phyloP scores from a whole-genome alignment of 2,888 invertebrate genomes.

The Spodoptera exigua region DNA sequence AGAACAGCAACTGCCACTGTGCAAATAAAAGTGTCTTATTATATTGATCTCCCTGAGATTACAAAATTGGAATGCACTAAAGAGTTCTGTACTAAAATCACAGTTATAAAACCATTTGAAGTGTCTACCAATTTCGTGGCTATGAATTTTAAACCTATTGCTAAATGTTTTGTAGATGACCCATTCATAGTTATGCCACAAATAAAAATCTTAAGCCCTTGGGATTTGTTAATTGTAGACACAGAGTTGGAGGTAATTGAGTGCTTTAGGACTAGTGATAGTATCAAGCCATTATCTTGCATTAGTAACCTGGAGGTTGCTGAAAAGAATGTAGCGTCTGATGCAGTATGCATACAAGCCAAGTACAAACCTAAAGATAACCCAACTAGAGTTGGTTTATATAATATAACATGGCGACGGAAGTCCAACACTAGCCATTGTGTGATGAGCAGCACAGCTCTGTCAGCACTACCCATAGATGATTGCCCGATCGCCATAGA shows the following conservation, averaged over 20 bases:
- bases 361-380: constrained; percentile 81
- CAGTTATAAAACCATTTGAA: constrained; percentile 92
- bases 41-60: constrained; percentile 81
- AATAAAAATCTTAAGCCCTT: constrained; percentile 91
- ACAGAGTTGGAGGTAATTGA: constrained; percentile 91
- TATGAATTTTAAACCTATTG: constrained; percentile 90
- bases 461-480: constrained; percentile 89
- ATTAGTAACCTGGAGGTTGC: constrained; percentile 79
- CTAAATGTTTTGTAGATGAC: constrained; percentile 91
- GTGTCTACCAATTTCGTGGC: constrained; percentile 91
- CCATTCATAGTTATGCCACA: constrained; percentile 92
- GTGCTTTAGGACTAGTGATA: constrained; percentile 77
- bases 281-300: constrained; percentile 73
- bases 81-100: constrained; percentile 89
- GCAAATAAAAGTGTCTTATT: constrained; percentile 89
- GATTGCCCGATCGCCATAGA: constrained; percentile 90
- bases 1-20: constrained; percentile 90
- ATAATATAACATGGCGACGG: constrained; percentile 84
- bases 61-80: constrained; percentile 87
- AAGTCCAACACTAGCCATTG: constrained; percentile 72
- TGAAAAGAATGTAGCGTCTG: constrained; percentile 81
- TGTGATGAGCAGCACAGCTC: constrained; percentile 88
- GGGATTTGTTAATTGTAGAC: constrained; percentile 91
- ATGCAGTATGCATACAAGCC: constrained; percentile 82
- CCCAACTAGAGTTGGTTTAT: constrained; percentile 81